Evolutionary conservation across 2,113 vertebrate genomes (phyloP).

Genomic region (Serinus canaria): DNA sequence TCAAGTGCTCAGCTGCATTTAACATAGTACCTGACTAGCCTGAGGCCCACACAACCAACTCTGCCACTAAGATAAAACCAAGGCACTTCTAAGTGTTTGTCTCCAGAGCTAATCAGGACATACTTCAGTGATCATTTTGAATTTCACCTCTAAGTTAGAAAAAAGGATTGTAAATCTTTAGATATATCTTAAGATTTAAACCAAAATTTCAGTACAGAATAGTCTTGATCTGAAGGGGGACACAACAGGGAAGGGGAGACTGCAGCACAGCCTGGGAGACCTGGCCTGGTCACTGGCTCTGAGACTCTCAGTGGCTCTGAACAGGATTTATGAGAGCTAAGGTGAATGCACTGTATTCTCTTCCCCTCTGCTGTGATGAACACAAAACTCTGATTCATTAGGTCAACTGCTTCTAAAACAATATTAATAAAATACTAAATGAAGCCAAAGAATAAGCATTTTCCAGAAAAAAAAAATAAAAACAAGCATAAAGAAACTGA

Average conservation of each 20-base stretch:
- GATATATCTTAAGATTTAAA: not conserved
- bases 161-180: not conserved
- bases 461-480: not conserved
- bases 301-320: not conserved
- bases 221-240: not conserved
- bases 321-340: not conserved
- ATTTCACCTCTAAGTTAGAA: not conserved
- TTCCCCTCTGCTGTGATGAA: not conserved
- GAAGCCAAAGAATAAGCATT: not conserved
- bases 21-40: not conserved
- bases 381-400: not conserved
- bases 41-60: not conserved
- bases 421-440: not conserved
- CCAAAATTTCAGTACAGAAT: not conserved
- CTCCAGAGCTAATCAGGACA: not conserved
- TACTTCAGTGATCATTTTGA: not conserved
- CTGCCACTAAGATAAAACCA: not conserved
- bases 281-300: not conserved
- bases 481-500: not conserved
- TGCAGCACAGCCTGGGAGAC: not conserved
- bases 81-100: not conserved
- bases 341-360: not conserved
- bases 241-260: not conserved
- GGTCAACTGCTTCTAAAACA: not conserved
- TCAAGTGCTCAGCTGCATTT: not conserved